phyloP scores from a whole-genome alignment of 2,797 vertebrate species.

The Phrynocephalus guinanensis region DNA sequence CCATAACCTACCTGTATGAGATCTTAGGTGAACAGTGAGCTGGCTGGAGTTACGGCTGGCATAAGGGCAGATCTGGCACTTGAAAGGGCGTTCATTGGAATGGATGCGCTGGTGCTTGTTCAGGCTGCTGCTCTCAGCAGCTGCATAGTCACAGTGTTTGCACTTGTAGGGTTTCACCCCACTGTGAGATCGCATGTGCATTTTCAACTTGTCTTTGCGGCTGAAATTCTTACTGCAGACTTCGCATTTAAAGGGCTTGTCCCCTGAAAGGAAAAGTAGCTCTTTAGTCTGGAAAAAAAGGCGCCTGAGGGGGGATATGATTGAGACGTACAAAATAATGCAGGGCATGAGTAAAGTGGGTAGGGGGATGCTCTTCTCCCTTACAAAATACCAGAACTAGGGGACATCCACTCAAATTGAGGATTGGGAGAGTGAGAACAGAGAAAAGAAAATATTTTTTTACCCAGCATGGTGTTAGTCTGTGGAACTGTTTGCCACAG shows the following conservation, averaged over 20 bases:
- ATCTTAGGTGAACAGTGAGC: conserved; percentile 96
- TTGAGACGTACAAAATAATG: no score
- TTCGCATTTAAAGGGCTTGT: conserved; percentile 96
- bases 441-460: no score
- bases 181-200: conserved; percentile 94
- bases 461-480: no score
- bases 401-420: no score
- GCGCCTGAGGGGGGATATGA: no score
- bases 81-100: conserved; percentile 95
- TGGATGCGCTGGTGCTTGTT: conserved; percentile 97
- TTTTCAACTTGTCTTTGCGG: conserved; percentile 95
- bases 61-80: conserved; percentile 98
- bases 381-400: no score
- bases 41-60: conserved; percentile 98
- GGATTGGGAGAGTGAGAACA: no score
- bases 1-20: conserved; percentile 88
- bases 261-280: conserved; percentile 78
- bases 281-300: no score
- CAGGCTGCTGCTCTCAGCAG: conserved; percentile 96
- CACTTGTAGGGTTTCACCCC: conserved; percentile 98
- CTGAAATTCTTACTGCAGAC: conserved; percentile 95
- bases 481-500: no score
- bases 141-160: conserved; percentile 91
- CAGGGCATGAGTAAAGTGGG: no score
- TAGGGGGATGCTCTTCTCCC: no score